A percentile compares a stretch with the other conserved stretches of the same genome.
Conservation (phyloP, 2,888 invertebrate species). For the Aspidiotus rigidus region DNA sequence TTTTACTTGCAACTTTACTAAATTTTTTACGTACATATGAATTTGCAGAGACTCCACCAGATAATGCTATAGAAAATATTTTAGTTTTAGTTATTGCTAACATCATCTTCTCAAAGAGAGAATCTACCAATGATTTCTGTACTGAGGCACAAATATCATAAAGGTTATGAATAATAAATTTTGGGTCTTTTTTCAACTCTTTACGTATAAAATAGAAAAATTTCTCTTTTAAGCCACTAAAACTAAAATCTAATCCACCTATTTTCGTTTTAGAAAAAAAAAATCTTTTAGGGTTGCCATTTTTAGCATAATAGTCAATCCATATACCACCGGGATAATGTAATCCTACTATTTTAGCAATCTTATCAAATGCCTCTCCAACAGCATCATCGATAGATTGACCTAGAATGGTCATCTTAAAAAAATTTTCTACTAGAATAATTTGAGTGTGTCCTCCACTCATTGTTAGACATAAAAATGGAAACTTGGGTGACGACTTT, state of each 20-base stretch:
- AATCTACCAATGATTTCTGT: constrained; percentile 16
- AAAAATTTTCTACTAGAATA: constrained; percentile 6
- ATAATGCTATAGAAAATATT: constrained; percentile 10
- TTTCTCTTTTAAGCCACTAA: constrained; percentile 8
- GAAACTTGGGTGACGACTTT: not conserved
- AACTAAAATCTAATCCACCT: constrained; percentile 14
- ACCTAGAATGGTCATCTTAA: constrained; percentile 17
- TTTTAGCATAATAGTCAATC: constrained; percentile 9
- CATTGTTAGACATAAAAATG: constrained; percentile 24
- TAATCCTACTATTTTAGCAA: constrained; percentile 27
- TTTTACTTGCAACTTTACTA: not conserved
- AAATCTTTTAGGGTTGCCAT: constrained; percentile 1
- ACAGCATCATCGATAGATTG: constrained; percentile 25
- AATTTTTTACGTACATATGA: not conserved
- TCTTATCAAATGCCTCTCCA: constrained; percentile 33
- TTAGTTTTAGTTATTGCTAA: constrained; percentile 7
- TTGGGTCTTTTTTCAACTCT: not conserved
- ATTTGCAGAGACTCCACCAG: constrained; percentile 30
- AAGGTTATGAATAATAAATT: not conserved
- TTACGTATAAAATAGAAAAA: constrained; percentile 2
- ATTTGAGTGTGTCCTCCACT: constrained; percentile 28
- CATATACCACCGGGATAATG: constrained; percentile 24
- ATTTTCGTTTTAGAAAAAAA: constrained; percentile 23
- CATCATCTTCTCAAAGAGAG: constrained; percentile 8
- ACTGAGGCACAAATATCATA: constrained; percentile 19